Base-by-base conservation (phyloP, 2,113 vertebrate species). In the Rhadina sibilatrix region DNA sequence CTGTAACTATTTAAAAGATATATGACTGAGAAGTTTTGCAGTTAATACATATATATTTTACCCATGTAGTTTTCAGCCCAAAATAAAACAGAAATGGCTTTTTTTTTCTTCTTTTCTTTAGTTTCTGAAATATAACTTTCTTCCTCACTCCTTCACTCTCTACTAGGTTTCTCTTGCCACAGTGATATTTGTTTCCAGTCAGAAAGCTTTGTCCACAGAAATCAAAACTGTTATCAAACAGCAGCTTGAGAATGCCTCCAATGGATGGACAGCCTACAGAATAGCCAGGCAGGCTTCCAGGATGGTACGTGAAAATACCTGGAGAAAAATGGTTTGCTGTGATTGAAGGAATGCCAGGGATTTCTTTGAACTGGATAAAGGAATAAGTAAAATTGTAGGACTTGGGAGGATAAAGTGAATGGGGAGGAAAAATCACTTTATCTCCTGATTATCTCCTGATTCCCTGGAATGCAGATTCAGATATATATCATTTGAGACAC, bases 231-330 rank as follows among this genome's bases (percentile, higher is more conserved):
- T 99, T 56, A 99, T 99, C 96, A 99, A 99, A 60, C 98, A 99
- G 94, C 99, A 99, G 96, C 98, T 99, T 81, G 99, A 99, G 95
- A 99, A 98, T 31, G 98, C 98, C 15, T 99, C 99, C 25, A 99
- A 99, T 17, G 99, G 99, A 17, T 99, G 99, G 99, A 99, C 99
- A 4, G 99, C 99, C 31, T 99, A 99, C 96, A 98, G 99, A 70
- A 99, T 99, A 54, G 99, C 99, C 87, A 98, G 99, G 20, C 99
- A 99, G 95, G 99, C 99, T n/a, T 99, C 99, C 8, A 98, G 99
- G 78, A 99, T 99, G 99, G 99, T 99, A 92, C 37, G 98, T 92
- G 30, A 28, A 56, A 52, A 65, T 68, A 61, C 49, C 27, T 19
- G n/a, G 5, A 40, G 42, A 9, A 24, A 35, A 54, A 50, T 52